Evolutionary conservation across 35 echinoderm and acorn worm species (phyloP).

Genomic region (Anneissia japonica): DNA sequence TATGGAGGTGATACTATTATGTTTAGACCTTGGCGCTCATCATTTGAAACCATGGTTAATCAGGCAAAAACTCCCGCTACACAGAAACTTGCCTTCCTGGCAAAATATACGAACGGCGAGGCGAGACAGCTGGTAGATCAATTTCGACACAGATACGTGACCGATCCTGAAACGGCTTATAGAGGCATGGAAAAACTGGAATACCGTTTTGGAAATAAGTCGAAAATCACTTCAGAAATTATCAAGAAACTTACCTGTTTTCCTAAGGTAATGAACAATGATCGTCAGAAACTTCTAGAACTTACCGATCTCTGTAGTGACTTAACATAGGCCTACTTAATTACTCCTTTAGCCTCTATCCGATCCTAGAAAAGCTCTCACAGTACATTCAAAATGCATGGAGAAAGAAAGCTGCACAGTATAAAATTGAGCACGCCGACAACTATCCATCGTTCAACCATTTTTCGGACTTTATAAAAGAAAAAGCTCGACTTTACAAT

Average conservation of each 20-base stretch:
- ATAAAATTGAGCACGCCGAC: background rate
- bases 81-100: constrained; percentile 10
- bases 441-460: constrained; percentile 11
- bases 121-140: constrained; percentile 4
- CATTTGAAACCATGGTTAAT: constrained; percentile 29
- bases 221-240: constrained; percentile 8
- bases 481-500: constrained; percentile 7
- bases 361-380: constrained; percentile 38
- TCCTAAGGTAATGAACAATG: background rate
- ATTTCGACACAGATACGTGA: background rate
- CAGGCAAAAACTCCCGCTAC: background rate
- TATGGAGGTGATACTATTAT: constrained; percentile 20
- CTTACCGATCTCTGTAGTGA: constrained; percentile 23
- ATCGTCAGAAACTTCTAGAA: background rate
- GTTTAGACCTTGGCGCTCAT: constrained; percentile 21
- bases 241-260: constrained; percentile 13
- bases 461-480: constrained; percentile 5
- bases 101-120: constrained; percentile 25
- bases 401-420: constrained; percentile 13
- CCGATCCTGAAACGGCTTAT: background rate
- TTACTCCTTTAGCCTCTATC: constrained; percentile 22
- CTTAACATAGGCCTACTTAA: constrained; percentile 21
- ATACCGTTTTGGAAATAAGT: constrained; percentile 33
- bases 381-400: constrained; percentile 26
- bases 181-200: constrained; percentile 35